Evolutionary conservation across 2,797 vertebrate genomes (phyloP).

Genomic region (Falco biarmicus): DNA sequence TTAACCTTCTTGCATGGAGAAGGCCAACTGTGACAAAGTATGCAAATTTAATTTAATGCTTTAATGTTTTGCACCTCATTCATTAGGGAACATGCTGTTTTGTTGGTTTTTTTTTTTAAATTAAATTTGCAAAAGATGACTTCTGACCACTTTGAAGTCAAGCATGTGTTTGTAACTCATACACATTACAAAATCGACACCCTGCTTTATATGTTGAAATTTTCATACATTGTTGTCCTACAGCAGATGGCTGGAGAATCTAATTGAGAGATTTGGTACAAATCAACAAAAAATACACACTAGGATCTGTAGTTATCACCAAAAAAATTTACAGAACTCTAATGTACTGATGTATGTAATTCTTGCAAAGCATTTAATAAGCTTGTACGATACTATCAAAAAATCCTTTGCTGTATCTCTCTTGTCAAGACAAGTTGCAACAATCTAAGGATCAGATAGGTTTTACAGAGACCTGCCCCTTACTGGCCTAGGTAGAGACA

Average conservation of each 20-base stretch:
- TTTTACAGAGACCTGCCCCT: neutral
- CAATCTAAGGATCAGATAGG: neutral
- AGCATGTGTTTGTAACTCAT: constrained; percentile 2
- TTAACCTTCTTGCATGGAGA: constrained; percentile 14
- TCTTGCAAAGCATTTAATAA: neutral
- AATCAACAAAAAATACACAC: constrained; percentile 46
- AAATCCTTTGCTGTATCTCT: neutral
- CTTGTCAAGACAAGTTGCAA: neutral
- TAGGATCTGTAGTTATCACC: neutral
- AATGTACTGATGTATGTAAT: neutral
- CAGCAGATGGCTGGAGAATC: constrained; percentile 57
- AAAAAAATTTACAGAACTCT: neutral
- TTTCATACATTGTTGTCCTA: neutral
- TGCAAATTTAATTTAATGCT: constrained; percentile 67
- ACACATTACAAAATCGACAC: neutral
- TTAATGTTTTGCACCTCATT: constrained; percentile 39
- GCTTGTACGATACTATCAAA: neutral
- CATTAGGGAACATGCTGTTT: neutral
- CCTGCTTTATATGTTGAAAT: constrained; percentile 42
- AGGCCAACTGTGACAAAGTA: constrained; percentile 29
- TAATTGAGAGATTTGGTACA: constrained; percentile 55
- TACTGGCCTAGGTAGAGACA: neutral
- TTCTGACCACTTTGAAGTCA: constrained; percentile 42
- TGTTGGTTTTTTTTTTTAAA: neutral
- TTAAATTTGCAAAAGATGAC: constrained; percentile 44